phyloP scores from a whole-genome alignment of 37 sponge, comb jelly and placozoan genomes.

The Beroe ovata region DNA sequence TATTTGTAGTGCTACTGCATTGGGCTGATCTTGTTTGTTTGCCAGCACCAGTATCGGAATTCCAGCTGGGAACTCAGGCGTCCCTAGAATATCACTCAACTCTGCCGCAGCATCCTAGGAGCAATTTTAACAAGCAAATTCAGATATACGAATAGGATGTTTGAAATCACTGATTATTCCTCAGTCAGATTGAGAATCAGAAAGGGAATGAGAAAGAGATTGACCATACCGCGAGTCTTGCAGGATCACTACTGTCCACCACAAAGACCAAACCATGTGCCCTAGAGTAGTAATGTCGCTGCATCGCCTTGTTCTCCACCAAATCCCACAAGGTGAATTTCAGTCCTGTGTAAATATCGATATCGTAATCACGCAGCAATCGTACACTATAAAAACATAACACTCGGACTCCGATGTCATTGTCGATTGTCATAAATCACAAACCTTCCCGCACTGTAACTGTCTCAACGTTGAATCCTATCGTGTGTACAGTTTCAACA shows the following conservation, averaged over 20 bases:
- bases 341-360: not conserved
- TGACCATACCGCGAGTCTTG: not conserved
- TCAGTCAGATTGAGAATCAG: no score
- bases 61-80: not conserved
- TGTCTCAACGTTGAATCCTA: not conserved
- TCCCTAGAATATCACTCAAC: not conserved
- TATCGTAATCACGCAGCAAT: no score
- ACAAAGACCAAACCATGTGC: not conserved
- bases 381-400: no score
- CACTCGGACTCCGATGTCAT: no score
- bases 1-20: not conserved
- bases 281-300: not conserved
- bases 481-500: not conserved
- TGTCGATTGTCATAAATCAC: no score
- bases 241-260: not conserved
- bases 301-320: not conserved
- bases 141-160: no score
- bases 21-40: not conserved
- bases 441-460: not conserved
- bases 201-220: no score
- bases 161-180: no score
- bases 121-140: no score
- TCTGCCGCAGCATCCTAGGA: not conserved
- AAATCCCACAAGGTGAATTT: not conserved
- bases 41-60: not conserved